Conservation (phyloP, 2,113 vertebrate species). For the Piprites chloris region DNA sequence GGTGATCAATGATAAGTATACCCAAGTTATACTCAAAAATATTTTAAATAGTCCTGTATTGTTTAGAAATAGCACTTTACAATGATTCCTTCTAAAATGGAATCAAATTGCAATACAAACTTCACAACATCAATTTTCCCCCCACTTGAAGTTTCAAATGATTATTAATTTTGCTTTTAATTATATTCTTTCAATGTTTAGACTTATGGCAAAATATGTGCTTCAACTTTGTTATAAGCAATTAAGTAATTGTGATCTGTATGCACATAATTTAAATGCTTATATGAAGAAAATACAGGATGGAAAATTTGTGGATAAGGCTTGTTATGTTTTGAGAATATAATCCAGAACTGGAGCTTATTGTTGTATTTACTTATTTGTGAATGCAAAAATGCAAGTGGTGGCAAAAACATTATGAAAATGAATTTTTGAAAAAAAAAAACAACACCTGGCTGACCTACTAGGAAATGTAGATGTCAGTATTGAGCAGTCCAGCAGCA, state of each 20-base stretch:
- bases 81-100: background rate
- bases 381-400: background rate
- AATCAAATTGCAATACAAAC: background rate
- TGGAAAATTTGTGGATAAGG: background rate
- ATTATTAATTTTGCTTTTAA: background rate
- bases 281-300: background rate
- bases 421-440: background rate
- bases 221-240: background rate
- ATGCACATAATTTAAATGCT: background rate
- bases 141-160: background rate
- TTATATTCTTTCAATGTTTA: background rate
- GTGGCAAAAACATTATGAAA: background rate
- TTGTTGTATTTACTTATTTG: background rate
- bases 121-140: background rate
- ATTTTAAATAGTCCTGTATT: background rate
- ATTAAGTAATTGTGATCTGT: conserved; percentile 11
- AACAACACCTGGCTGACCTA: rapidly evolving
- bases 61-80: background rate
- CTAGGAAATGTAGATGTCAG: background rate
- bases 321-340: background rate
- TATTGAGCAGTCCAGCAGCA: background rate
- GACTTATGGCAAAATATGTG: background rate
- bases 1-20: background rate
- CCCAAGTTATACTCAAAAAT: background rate
- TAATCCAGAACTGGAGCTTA: background rate